Evolutionary conservation across 2,113 vertebrate species (phyloP).

Genomic region (Hystrix cristata): DNA sequence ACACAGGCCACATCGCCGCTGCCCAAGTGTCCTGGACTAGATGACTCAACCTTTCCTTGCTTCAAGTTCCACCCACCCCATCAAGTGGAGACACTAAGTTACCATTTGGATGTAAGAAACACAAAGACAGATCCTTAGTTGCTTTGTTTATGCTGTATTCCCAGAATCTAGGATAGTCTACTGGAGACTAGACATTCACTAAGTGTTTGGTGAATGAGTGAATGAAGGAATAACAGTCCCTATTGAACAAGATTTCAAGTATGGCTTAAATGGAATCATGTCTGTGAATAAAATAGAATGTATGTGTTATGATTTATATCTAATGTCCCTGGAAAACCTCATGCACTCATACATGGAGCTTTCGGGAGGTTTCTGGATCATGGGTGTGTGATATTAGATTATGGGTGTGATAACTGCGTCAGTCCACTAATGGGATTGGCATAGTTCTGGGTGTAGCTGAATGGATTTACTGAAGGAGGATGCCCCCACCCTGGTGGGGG

Average conservation of each 20-base stretch:
- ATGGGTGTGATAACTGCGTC: background rate
- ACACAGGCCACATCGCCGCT: rapidly evolving
- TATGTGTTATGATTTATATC: background rate
- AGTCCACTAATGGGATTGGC: background rate
- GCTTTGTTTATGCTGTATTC: background rate
- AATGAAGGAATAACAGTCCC: background rate
- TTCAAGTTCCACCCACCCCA: background rate
- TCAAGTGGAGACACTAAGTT: background rate
- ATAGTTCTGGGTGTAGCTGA: background rate
- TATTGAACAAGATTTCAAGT: background rate
- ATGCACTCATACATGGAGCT: background rate
- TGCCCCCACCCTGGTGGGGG: background rate
- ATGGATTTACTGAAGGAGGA: background rate
- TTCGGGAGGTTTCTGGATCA: background rate
- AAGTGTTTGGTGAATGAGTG: background rate
- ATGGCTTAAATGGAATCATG: background rate
- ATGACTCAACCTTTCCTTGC: background rate
- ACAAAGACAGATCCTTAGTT: background rate
- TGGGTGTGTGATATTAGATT: background rate
- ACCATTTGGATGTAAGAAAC: background rate
- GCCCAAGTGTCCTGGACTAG: background rate
- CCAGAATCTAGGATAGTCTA: background rate
- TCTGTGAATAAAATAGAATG: background rate
- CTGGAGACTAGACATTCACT: background rate
- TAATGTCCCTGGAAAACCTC: background rate